These are phyloP conservation scores for Gastrophryne carolinensis DNA, from an alignment of 2,797 vertebrate genomes.

Conservation along the genomic window DNA sequence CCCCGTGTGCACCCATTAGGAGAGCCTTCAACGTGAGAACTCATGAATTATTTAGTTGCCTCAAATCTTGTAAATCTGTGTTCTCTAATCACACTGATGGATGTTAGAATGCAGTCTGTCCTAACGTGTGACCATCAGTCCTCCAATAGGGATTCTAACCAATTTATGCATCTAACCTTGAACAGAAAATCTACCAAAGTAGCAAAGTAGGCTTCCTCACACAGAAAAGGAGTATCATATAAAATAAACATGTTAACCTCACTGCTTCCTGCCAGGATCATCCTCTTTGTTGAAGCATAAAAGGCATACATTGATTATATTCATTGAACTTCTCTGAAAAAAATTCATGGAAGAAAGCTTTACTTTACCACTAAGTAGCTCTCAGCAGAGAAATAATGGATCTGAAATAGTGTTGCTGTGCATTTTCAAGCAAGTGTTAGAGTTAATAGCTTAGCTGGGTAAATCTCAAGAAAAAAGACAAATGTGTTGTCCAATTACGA, in stretches of 20 bases:
- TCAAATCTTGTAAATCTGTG: constrained; percentile 36
- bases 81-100: constrained; percentile 27
- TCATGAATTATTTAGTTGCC: constrained; percentile 46
- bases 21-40: constrained; percentile 40
- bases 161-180: background rate
- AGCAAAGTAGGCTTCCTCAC: constrained; percentile 1
- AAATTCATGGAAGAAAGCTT: constrained; percentile 5
- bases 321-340: constrained; percentile 10
- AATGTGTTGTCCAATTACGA: background rate
- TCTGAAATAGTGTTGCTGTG: constrained; percentile 12
- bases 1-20: constrained; percentile 28
- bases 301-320: constrained; percentile 17
- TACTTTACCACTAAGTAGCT: constrained; percentile 21
- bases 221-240: background rate
- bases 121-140: background rate
- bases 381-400: constrained; percentile 42
- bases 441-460: constrained; percentile 19
- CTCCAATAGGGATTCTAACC: background rate
- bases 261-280: background rate
- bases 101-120: background rate
- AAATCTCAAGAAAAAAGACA: background rate
- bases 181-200: constrained; percentile 5
- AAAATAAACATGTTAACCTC: constrained; percentile 6
- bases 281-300: background rate
- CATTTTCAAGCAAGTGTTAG: constrained; percentile 17